phyloP scores from a whole-genome alignment of 2,888 invertebrate species.

The Boloria euphrosyne region DNA sequence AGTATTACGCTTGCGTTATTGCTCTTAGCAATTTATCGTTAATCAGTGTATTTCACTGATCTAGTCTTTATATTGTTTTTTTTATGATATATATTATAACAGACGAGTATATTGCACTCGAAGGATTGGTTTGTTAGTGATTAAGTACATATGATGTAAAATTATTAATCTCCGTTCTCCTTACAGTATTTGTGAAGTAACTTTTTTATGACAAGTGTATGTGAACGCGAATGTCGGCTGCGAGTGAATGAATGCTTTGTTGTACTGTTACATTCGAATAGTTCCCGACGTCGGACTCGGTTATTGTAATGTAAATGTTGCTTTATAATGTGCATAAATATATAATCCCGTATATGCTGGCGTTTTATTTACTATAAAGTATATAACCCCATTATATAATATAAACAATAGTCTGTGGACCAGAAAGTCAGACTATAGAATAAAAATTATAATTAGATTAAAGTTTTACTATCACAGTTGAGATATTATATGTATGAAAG shows the following conservation, averaged over 20 bases:
- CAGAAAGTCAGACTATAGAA: too few relatives aligned
- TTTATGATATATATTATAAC: conserved; percentile 74
- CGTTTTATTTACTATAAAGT: conserved; percentile 54
- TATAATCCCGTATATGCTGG: conserved; percentile 76
- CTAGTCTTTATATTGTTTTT: conserved; percentile 82
- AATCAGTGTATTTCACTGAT: conserved; percentile 77
- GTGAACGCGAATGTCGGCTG: conserved; percentile 48
- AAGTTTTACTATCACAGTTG: too few relatives aligned
- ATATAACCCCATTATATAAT: too few relatives aligned
- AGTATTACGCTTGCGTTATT: conserved; percentile 36
- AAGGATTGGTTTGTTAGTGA: conserved; percentile 68
- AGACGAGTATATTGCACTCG: conserved; percentile 56
- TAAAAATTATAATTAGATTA: too few relatives aligned
- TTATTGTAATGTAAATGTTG: conserved; percentile 82
- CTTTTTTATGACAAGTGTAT: conserved; percentile 51
- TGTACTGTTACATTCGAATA: conserved; percentile 82
- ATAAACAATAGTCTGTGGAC: too few relatives aligned
- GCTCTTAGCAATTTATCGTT: conserved; percentile 77
- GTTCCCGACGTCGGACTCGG: conserved; percentile 71
- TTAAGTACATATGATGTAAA: conserved; percentile 77
- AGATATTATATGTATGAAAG: too few relatives aligned
- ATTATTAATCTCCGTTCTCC: conserved; percentile 76
- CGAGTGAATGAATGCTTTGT: conserved; percentile 54
- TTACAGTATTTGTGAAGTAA: conserved; percentile 80
- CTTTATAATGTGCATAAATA: conserved; percentile 83